These are phyloP conservation scores for Felis catus DNA, from an alignment of 2,113 vertebrate genomes.

Conservation along the genomic window F.catus_Fca126_mat1.0 CM031417.1:59909001-59909500, in stretches of 20 bases:
- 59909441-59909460: background rate
- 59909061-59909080: background rate
- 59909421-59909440: background rate
- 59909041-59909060: background rate
- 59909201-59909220: too few relatives aligned
- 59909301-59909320: background rate
- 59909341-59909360: slow-evolving; percentile 2
- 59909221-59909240: too few relatives aligned
- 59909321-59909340: background rate
- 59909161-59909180: too few relatives aligned
- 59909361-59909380: background rate
- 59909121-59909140: background rate
- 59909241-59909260: too few relatives aligned
- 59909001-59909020: slow-evolving; percentile 29
- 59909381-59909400: background rate
- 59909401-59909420: background rate
- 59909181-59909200: too few relatives aligned
- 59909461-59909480: slow-evolving; percentile 7
- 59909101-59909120: background rate
- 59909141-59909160: too few relatives aligned
- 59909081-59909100: background rate
- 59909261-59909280: too few relatives aligned
- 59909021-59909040: slow-evolving; percentile 11
- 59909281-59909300: too few relatives aligned
- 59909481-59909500: slow-evolving; percentile 4